Evolutionary conservation across 2,797 vertebrate species (phyloP).

Genomic region (Pipistrellus pipistrellus): DNA sequence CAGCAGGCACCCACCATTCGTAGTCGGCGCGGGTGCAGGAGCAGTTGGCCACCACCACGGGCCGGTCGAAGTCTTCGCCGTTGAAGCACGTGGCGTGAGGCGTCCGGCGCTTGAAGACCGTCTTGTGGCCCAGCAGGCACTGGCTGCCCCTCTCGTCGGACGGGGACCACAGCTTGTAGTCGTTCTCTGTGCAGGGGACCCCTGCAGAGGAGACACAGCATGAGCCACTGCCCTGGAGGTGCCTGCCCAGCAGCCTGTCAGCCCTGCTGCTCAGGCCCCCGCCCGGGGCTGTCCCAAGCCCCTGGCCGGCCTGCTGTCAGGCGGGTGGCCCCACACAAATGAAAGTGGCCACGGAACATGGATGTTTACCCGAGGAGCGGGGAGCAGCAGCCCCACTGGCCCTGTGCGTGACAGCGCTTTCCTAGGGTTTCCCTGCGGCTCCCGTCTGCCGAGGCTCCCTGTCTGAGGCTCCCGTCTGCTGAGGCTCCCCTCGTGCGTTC

Average conservation of each 20-base stretch:
- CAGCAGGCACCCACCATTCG: conserved; percentile 92
- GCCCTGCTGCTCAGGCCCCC: rapidly evolving
- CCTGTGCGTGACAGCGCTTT: no score
- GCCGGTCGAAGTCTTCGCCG: conserved; percentile 97
- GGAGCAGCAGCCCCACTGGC: background rate
- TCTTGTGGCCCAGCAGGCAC: conserved; percentile 95
- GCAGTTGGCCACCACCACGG: conserved; percentile 95
- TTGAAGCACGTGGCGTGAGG: conserved; percentile 98
- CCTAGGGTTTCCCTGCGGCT: background rate
- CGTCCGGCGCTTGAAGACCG: conserved; percentile 95
- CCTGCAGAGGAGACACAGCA: conserved; percentile 86
- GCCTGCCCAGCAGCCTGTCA: rapidly evolving
- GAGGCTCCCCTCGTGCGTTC: no score
- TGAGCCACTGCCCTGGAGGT: rapidly evolving
- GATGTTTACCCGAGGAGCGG: rapidly evolving
- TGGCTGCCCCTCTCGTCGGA: conserved; percentile 97
- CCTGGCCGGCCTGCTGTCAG: rapidly evolving
- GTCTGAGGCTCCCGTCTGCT: no score
- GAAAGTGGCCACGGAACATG: background rate
- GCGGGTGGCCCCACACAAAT: rapidly evolving
- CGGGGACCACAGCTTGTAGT: conserved; percentile 98
- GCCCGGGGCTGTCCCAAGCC: background rate
- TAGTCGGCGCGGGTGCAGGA: conserved; percentile 98
- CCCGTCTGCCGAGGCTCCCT: no score
- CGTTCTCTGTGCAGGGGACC: conserved; percentile 95